Evolutionary conservation across 2,888 invertebrate genomes (phyloP).

Genomic region (Cantharis rustica): DNA sequence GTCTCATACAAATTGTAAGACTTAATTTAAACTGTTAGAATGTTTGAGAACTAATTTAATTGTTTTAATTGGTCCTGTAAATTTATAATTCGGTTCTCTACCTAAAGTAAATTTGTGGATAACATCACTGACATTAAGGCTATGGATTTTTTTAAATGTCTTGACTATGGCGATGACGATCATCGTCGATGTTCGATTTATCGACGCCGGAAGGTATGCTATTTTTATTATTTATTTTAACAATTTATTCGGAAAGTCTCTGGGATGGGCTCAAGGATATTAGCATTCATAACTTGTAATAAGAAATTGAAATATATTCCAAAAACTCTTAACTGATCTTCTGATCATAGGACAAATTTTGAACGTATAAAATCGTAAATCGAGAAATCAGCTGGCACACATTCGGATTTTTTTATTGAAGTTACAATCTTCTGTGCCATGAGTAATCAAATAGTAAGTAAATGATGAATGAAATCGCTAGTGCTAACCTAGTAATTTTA

Average conservation of each 20-base stretch:
- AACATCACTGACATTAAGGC: conserved; percentile 37
- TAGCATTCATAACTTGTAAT: background rate
- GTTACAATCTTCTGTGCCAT: background rate
- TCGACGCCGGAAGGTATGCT: background rate
- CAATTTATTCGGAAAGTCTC: background rate
- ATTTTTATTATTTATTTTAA: background rate
- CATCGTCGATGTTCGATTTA: background rate
- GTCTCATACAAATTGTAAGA: background rate
- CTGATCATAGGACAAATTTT: background rate
- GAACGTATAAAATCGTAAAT: background rate
- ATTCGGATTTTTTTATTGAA: background rate
- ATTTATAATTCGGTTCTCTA: background rate
- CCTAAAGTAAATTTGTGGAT: background rate
- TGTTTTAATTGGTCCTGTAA: background rate
- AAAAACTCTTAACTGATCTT: too few species aligned
- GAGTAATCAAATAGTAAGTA: background rate
- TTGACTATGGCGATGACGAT: conserved; percentile 30
- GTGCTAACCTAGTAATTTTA: background rate
- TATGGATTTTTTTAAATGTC: conserved; percentile 42
- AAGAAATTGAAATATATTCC: background rate
- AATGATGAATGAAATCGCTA: background rate
- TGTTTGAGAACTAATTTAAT: background rate
- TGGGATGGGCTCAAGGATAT: background rate
- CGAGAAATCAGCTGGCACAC: background rate
- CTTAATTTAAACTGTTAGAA: background rate